Evolutionary conservation across 2,888 invertebrate genomes (phyloP).

Genomic region (Calameuta pallipes): DNA sequence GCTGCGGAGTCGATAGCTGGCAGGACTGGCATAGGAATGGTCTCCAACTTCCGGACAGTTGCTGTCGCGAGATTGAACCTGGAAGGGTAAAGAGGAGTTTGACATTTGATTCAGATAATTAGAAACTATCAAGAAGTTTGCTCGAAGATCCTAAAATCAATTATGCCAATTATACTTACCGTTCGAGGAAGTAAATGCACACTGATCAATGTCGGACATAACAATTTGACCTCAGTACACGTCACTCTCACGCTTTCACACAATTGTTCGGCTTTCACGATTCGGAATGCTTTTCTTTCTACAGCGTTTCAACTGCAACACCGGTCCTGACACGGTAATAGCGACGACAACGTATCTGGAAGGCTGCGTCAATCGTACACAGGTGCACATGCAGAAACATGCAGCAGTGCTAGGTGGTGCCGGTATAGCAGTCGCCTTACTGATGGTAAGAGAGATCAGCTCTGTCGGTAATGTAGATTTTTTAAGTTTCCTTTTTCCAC

Average conservation of each 20-base stretch:
- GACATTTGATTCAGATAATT: not conserved
- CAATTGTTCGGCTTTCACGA: conserved; percentile 40
- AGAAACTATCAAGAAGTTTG: not conserved
- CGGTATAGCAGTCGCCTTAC: conserved; percentile 84
- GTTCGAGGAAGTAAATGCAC: not conserved
- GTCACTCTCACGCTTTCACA: conserved; percentile 48
- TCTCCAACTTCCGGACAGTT: conserved; percentile 76
- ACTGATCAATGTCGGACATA: not conserved
- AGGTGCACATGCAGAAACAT: conserved; percentile 79
- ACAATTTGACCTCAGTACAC: not conserved
- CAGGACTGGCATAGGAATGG: conserved; percentile 78
- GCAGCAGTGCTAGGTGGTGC: conserved; percentile 84
- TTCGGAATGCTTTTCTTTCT: conserved; percentile 35
- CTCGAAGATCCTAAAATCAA: not conserved
- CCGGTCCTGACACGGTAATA: conserved; percentile 59
- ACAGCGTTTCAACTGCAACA: conserved; percentile 63
- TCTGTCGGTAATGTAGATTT: not conserved
- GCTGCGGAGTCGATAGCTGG: conserved; percentile 84
- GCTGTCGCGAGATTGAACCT: conserved; percentile 74
- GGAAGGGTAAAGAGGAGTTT: conserved; percentile 47
- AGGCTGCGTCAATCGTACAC: conserved; percentile 82
- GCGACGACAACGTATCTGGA: conserved; percentile 75
- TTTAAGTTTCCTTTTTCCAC: not conserved
- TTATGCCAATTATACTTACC: not conserved
- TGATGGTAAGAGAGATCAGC: conserved; percentile 75